phyloP scores from a whole-genome alignment of 1,140 invertebrate species.

The Zaprionus taronus region DNA sequence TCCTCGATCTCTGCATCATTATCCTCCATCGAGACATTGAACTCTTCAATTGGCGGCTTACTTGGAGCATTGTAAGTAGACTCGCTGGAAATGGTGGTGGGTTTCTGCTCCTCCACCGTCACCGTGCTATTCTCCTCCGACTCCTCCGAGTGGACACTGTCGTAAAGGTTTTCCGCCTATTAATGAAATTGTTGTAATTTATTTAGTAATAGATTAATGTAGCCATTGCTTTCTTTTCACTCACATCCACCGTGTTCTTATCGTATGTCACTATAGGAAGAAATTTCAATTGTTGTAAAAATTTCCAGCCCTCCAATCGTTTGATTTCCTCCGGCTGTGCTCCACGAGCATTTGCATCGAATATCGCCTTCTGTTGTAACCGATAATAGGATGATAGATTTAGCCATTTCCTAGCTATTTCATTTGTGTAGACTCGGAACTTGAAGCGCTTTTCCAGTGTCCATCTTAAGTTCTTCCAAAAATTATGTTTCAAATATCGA shows the following conservation, averaged over 20 bases:
- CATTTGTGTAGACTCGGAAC: conserved; percentile 43
- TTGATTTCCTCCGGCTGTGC: conserved; percentile 39
- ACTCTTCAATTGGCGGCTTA: conserved; percentile 35
- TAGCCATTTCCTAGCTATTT: conserved; percentile 38
- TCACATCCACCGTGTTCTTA: conserved; percentile 32
- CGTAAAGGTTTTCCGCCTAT: conserved; percentile 39
- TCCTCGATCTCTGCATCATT: conserved; percentile 39
- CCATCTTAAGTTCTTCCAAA: conserved; percentile 47
- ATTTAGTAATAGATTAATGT: background rate
- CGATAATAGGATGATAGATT: conserved; percentile 42
- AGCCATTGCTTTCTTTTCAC: background rate
- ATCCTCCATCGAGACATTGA: conserved; percentile 42
- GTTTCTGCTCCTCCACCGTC: conserved; percentile 10
- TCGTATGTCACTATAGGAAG: conserved; percentile 18
- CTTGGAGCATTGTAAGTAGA: background rate
- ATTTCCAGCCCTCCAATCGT: conserved; percentile 45
- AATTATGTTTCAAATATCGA: conserved; percentile 41
- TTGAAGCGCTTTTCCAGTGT: conserved; percentile 40
- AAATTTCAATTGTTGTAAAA: conserved; percentile 37
- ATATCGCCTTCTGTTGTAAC: conserved; percentile 39
- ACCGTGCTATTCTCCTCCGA: conserved; percentile 21
- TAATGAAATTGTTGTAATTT: background rate
- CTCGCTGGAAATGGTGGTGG: conserved; percentile 1
- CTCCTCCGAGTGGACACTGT: conserved; percentile 32
- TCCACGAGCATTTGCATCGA: conserved; percentile 39